Evolutionary conservation across 2,797 vertebrate genomes (phyloP).

Genomic region (Siniperca scherzeri): DNA sequence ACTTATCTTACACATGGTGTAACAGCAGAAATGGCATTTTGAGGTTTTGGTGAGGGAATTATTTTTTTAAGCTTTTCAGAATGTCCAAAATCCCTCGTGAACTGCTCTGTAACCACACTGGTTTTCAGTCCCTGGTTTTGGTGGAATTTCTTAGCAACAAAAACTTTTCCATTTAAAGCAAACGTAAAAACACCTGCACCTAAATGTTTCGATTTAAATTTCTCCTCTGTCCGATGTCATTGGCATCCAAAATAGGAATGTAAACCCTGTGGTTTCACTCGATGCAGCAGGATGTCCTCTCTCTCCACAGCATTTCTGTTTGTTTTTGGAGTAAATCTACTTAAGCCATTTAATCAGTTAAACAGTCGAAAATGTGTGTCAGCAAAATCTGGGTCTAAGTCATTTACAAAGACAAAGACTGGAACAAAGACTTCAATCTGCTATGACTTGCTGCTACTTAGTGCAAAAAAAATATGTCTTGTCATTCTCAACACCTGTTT

Average conservation of each 20-base stretch:
- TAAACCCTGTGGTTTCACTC: not conserved
- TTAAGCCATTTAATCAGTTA: conserved; percentile 47
- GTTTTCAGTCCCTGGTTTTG: not conserved
- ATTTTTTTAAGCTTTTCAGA: not conserved
- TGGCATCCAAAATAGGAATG: not conserved
- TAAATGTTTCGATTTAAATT: not conserved
- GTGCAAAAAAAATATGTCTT: conserved; percentile 8
- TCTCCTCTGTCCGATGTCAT: not conserved
- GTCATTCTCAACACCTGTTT: conserved; percentile 27
- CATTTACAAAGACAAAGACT: conserved; percentile 43
- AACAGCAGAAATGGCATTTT: not conserved
- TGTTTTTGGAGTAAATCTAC: conserved; percentile 35
- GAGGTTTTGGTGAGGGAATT: not conserved
- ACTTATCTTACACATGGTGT: not conserved
- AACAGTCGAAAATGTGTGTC: conserved; percentile 28
- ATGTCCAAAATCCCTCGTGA: not conserved
- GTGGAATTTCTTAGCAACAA: not conserved
- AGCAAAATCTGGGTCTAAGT: conserved; percentile 34
- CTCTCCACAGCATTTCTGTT: conserved; percentile 17
- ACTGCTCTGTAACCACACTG: not conserved
- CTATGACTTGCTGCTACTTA: conserved; percentile 1
- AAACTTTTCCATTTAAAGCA: not conserved
- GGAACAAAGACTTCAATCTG: conserved; percentile 34
- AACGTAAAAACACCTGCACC: not conserved
- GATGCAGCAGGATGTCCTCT: conserved; percentile 17